Evolutionary conservation across 2,797 vertebrate species (phyloP), one percentile per base, ranked within the genome.

Genomic region (Acipenser ruthenus): DNA sequence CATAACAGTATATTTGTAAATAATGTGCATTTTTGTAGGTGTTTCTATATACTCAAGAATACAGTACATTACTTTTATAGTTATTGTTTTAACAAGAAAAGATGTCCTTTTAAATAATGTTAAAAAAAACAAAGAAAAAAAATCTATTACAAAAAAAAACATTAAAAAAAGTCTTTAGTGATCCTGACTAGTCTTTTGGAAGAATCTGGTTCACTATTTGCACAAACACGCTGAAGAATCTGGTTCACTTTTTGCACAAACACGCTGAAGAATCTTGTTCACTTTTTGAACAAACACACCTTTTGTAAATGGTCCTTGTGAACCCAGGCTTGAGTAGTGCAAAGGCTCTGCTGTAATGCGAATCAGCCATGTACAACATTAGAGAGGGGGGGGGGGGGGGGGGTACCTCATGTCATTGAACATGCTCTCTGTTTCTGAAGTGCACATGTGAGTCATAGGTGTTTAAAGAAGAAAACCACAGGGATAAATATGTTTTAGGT

Each of bases 41-140:
- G 55, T 58, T 58, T 58, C 87, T 86, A 86, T 85, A 83, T 84
- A 84, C 81, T 82, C 68, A 69, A 80, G 68, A 80, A 84, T 83
- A 37, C 23, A 83, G 75, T 70, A 47, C 82, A 84, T 87, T 83
- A 68, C 79, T 88, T 88, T 88, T 87, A 73, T 86, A 87, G 81
- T 83, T 78, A 79, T 78, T 82, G 77, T 84, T 86, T 73, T 72
- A 80, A 79, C 77, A 80, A 78, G 82, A 37, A 37, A 84, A 81
- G 76, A 69, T 74, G 76, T 78, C 83, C 82, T 87, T 87, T 88
- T 86, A 84, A 83, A 88, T 84, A 84, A 87, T 87, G 83, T 37
- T 37, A 37, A 81, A 82, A 70, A 83, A 77, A 82, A 65, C 74
- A 65, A 68, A 63, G 68, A 51, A 74, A 85, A 75, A 78, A 70